Conservation (phyloP, 2,113 vertebrate species). For the Elephas maximus region DNA sequence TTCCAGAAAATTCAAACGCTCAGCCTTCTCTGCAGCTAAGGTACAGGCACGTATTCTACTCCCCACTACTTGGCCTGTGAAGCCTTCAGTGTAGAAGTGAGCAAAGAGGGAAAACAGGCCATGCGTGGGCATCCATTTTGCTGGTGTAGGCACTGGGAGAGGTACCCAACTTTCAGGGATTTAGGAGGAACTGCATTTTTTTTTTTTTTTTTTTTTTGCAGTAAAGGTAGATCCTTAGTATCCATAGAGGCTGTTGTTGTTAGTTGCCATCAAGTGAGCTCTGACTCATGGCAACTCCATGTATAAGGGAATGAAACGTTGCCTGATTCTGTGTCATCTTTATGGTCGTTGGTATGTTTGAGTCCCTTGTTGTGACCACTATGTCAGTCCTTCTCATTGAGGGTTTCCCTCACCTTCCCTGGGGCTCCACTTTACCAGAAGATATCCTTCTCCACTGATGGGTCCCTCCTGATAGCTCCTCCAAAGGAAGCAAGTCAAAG, state of each 20-base stretch:
- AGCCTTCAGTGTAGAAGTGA: neutral
- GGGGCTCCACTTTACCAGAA: neutral
- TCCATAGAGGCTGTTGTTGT: neutral
- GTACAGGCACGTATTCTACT: neutral
- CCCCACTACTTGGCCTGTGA: no score
- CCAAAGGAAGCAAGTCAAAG: neutral
- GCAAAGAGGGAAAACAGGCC: neutral
- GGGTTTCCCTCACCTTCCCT: neutral
- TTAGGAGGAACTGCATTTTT: neutral
- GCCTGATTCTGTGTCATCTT: neutral
- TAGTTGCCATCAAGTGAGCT: neutral
- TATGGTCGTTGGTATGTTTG: neutral
- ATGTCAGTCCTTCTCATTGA: neutral
- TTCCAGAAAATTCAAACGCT: neutral
- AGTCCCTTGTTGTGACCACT: neutral
- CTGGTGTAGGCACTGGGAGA: neutral
- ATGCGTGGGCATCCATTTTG: neutral
- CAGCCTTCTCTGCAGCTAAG: neutral
- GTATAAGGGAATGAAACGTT: neutral
- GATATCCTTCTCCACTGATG: neutral
- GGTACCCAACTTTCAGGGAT: neutral
- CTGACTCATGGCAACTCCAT: no score
- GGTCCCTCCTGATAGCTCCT: neutral
- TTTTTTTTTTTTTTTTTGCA: neutral
- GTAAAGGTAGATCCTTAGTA: slow-evolving; percentile 18